Evolutionary conservation across 2,113 vertebrate genomes (phyloP).

Genomic region (Pygoscelis adeliae): DNA sequence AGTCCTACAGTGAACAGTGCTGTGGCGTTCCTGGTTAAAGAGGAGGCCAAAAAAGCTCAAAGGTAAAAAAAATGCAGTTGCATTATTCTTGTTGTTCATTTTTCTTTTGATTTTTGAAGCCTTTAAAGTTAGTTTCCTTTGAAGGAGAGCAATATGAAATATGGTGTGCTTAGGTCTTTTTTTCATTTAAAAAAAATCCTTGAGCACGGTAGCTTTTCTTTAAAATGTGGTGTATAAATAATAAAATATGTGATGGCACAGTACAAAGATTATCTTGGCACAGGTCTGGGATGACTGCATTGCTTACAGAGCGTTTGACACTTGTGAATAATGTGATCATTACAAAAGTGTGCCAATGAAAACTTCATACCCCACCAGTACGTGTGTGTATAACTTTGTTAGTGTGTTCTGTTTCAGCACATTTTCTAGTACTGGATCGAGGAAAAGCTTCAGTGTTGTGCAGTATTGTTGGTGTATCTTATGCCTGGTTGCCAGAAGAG

Average conservation of each 20-base stretch:
- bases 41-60: background rate
- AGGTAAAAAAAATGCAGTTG: background rate
- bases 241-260: background rate
- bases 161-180: background rate
- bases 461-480: background rate
- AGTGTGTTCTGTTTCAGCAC: background rate
- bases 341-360: slow-evolving; percentile 26
- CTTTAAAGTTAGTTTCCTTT: background rate
- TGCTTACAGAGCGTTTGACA: background rate
- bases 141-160: background rate
- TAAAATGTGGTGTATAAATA: background rate
- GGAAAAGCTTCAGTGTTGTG: background rate
- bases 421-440: background rate
- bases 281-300: background rate
- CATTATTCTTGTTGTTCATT: background rate
- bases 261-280: slow-evolving; percentile 35
- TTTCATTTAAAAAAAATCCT: background rate
- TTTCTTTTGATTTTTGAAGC: background rate
- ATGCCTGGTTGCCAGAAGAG: background rate
- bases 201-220: background rate
- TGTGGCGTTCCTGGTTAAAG: background rate
- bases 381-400: background rate
- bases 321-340: slow-evolving; percentile 34
- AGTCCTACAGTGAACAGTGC: background rate
- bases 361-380: background rate